These are phyloP conservation scores for Chromobotia macracanthus DNA, from an alignment of 2,797 vertebrate genomes.

Conservation along the genomic window DNA sequence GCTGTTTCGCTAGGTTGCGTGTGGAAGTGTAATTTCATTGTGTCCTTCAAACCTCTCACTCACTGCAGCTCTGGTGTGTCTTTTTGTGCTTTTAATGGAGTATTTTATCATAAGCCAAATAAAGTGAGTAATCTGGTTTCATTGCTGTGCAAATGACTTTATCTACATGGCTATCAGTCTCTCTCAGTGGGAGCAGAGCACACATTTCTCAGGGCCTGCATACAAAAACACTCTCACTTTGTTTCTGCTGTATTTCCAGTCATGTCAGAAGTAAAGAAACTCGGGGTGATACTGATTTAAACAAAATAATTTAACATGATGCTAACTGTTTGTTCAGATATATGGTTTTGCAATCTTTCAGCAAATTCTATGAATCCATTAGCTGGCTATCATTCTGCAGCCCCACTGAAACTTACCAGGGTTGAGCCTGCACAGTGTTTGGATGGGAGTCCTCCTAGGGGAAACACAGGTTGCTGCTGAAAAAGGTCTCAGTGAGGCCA, in stretches of 20 bases:
- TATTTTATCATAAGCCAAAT: conserved; percentile 29
- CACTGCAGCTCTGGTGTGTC: neutral
- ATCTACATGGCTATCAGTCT: conserved; percentile 29
- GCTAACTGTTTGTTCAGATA: too few relatives aligned
- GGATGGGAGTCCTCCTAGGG: too few relatives aligned
- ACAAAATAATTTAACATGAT: too few relatives aligned
- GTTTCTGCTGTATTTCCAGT: neutral
- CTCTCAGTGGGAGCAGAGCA: neutral
- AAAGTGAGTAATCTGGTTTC: conserved; percentile 15
- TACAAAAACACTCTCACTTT: conserved; percentile 17
- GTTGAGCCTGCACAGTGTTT: too few relatives aligned
- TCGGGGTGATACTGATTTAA: too few relatives aligned
- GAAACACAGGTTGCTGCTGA: too few relatives aligned
- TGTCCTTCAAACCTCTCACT: neutral
- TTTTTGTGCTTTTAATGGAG: neutral
- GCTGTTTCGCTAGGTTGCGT: conserved; percentile 30
- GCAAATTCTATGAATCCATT: too few relatives aligned
- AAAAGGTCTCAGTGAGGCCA: too few relatives aligned
- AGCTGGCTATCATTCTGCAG: too few relatives aligned
- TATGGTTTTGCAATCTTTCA: too few relatives aligned
- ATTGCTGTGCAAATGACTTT: conserved; percentile 28
- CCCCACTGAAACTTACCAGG: too few relatives aligned
- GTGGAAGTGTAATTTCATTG: neutral
- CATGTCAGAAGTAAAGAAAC: too few relatives aligned
- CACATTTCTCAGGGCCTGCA: neutral